Percentiles rank a stretch among this genome's conserved stretches.
Conservation (phyloP, 2,888 invertebrate species). For the Heteromurus nitidus region DNA sequence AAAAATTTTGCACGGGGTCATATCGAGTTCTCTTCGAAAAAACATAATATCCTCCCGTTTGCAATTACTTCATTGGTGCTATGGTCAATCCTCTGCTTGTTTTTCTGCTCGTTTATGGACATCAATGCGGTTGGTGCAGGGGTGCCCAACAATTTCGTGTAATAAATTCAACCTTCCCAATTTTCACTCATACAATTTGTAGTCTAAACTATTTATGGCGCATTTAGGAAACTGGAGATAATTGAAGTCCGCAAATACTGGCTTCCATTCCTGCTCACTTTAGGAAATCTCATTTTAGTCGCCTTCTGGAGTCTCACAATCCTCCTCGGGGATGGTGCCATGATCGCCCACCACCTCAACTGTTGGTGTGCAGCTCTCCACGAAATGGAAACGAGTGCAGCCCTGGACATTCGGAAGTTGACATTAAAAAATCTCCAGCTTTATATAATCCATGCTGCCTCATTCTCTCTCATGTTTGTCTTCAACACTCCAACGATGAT, state of each 20-base stretch:
- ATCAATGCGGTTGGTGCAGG: background rate
- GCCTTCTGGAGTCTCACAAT: constrained; percentile 53
- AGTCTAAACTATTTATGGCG: background rate
- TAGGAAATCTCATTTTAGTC: constrained; percentile 35
- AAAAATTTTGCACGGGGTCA: constrained; percentile 31
- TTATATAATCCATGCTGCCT: background rate
- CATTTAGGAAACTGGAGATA: constrained; percentile 39
- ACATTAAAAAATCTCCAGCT: constrained; percentile 4
- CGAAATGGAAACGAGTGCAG: constrained; percentile 66
- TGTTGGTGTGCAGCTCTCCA: constrained; percentile 53
- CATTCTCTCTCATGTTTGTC: constrained; percentile 7
- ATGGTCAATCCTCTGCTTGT: constrained; percentile 29
- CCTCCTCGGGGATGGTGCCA: constrained; percentile 47
- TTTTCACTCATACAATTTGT: background rate
- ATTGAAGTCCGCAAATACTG: constrained; percentile 51
- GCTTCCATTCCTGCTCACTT: constrained; percentile 1
- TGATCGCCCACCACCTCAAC: constrained; percentile 57
- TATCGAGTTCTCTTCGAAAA: constrained; percentile 43
- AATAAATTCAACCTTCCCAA: background rate
- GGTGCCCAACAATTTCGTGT: background rate
- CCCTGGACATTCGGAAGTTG: constrained; percentile 16
- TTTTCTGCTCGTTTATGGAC: constrained; percentile 15
- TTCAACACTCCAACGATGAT: background rate
- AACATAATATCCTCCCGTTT: constrained; percentile 17
- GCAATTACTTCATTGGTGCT: constrained; percentile 10